These are phyloP conservation scores for Lithobates pipiens DNA, from an alignment of 2,797 vertebrate genomes.

Conservation along the genomic window DNA sequence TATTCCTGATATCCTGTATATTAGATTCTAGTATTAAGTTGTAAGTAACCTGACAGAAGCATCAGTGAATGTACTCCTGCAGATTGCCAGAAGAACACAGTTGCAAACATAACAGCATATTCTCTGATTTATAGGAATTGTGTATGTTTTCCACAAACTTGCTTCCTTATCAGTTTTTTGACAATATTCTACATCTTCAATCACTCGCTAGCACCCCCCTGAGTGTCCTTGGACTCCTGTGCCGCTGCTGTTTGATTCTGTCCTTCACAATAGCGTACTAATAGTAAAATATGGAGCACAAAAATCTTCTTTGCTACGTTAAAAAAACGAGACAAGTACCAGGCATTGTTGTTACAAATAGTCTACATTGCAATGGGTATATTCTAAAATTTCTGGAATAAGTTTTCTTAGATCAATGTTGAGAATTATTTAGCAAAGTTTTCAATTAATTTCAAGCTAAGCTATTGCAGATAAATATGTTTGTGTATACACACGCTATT, in stretches of 20 bases:
- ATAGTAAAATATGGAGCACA: conserved; percentile 18
- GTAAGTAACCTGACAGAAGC: conserved; percentile 29
- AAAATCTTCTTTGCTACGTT: background rate
- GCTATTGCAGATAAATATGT: background rate
- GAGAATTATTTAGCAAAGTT: background rate
- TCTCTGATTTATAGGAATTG: conserved; percentile 48
- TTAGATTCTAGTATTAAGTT: conserved; percentile 47
- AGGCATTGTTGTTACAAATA: background rate
- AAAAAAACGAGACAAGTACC: background rate
- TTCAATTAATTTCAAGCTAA: background rate
- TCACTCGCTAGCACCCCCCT: conserved; percentile 53
- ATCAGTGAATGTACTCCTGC: conserved; percentile 10
- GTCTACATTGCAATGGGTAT: background rate
- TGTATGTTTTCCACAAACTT: conserved; percentile 35
- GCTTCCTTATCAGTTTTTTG: conserved; percentile 50
- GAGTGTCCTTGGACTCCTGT: conserved; percentile 38
- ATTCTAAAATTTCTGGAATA: background rate
- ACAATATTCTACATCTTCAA: conserved; percentile 53
- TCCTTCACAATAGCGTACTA: conserved; percentile 20
- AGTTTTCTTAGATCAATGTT: background rate
- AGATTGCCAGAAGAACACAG: conserved; percentile 23
- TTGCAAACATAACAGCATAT: no score
- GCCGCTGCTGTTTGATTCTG: conserved; percentile 32
- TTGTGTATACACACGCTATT: background rate
- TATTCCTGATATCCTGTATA: conserved; percentile 39